These are phyloP conservation scores for Rhinoderma darwinii DNA, from an alignment of 2,113 vertebrate species.

Conservation along the genomic window DNA sequence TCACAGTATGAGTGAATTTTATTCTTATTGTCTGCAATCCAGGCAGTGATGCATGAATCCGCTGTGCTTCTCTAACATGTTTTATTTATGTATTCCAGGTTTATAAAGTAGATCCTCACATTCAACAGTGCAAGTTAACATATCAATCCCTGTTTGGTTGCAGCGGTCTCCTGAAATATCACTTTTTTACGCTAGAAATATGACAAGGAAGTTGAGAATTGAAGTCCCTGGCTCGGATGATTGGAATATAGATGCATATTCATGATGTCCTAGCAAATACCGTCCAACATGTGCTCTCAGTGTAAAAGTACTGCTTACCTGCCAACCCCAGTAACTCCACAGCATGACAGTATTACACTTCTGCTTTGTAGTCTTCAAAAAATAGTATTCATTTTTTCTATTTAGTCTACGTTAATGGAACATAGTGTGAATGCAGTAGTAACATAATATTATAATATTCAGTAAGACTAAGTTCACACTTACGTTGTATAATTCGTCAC, in stretches of 20 bases:
- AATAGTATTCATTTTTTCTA: not conserved
- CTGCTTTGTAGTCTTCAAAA: constrained; percentile 11
- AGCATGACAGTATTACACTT: not conserved
- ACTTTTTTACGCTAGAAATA: constrained; percentile 47
- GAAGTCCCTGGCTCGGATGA: constrained; percentile 26
- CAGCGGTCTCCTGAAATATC: constrained; percentile 32
- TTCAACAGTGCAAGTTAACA: constrained; percentile 47
- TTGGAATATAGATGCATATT: constrained; percentile 36
- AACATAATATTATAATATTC: not conserved
- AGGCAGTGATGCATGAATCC: constrained; percentile 51
- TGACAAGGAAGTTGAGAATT: constrained; percentile 45
- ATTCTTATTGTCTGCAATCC: constrained; percentile 50
- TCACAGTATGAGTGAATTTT: constrained; percentile 51
- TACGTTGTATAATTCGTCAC: no score
- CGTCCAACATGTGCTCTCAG: constrained; percentile 3
- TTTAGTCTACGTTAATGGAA: not conserved
- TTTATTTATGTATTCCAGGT: constrained; percentile 49
- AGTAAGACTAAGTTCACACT: no score
- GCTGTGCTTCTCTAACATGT: constrained; percentile 41
- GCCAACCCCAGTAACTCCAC: not conserved
- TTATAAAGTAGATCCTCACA: constrained; percentile 49
- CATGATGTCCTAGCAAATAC: constrained; percentile 9
- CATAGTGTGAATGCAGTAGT: not conserved
- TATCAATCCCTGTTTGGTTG: constrained; percentile 51
- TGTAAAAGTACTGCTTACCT: not conserved